Conservation (phyloP, 2,797 vertebrate genomes). For the Labeo calbasu region DNA sequence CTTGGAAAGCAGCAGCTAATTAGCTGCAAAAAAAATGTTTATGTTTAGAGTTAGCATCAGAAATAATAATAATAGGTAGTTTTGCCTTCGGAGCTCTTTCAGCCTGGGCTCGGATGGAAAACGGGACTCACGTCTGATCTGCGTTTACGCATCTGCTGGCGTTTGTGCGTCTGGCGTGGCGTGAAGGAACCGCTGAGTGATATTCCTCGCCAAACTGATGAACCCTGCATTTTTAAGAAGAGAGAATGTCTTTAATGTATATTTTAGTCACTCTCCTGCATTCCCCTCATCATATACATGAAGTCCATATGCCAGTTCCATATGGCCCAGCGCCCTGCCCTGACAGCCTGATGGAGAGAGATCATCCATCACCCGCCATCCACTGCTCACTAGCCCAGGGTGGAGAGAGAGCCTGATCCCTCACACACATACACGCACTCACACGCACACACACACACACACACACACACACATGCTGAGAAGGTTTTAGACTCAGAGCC, state of each 20-base stretch:
- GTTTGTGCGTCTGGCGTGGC: conserved; percentile 70
- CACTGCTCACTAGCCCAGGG: conserved; percentile 78
- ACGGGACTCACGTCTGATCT: conserved; percentile 5
- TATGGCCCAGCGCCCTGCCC: conserved; percentile 83
- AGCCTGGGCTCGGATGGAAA: background rate
- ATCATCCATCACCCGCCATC: conserved; percentile 80
- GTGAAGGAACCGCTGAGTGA: conserved; percentile 72
- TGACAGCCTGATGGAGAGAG: conserved; percentile 79
- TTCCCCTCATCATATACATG: conserved; percentile 76
- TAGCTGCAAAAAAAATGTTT: background rate
- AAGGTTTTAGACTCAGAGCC: conserved; percentile 40
- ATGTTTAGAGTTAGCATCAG: no score
- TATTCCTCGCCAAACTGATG: conserved; percentile 78
- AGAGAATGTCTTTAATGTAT: conserved; percentile 81
- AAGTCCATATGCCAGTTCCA: conserved; percentile 85
- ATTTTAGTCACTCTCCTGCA: conserved; percentile 81
- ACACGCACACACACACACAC: background rate
- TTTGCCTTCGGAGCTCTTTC: background rate
- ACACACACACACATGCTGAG: conserved; percentile 15
- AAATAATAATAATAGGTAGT: background rate
- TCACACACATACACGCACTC: conserved; percentile 14
- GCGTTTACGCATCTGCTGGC: conserved; percentile 65
- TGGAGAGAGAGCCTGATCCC: conserved; percentile 65
- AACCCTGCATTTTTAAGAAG: conserved; percentile 82
- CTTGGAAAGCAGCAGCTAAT: background rate